Conservation (phyloP, 2,888 invertebrate species). For the Altica lythri region DNA sequence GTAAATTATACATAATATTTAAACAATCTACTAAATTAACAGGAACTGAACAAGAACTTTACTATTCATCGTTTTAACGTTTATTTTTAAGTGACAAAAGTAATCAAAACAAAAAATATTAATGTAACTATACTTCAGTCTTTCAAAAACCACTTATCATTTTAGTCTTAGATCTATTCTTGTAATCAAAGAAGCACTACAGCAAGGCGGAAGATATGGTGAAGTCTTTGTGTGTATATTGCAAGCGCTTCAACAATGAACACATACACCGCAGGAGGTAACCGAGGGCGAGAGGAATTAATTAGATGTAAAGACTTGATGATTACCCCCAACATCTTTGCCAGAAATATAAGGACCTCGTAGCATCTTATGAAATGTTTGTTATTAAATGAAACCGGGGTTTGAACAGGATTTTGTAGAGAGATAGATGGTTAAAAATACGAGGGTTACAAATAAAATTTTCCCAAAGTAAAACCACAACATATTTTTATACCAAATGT, state of each 20-base stretch:
- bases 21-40: too few species aligned
- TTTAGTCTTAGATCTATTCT: conserved; percentile 21
- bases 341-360: conserved; percentile 9
- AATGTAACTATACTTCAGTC: conserved; percentile 7
- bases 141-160: conserved; percentile 2
- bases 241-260: conserved; percentile 32
- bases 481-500: too few species aligned
- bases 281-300: conserved; percentile 34
- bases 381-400: conserved; percentile 15
- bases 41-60: too few species aligned
- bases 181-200: conserved; percentile 10
- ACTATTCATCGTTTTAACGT: too few species aligned
- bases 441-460: too few species aligned
- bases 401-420: too few species aligned
- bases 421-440: not conserved
- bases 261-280: conserved; percentile 27
- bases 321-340: conserved; percentile 16
- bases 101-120: not conserved
- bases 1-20: too few species aligned
- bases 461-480: not conserved
- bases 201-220: not conserved
- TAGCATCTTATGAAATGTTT: conserved; percentile 3
- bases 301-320: conserved; percentile 34
- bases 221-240: conserved; percentile 22
- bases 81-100: too few species aligned